These are phyloP conservation scores for Trididemnum miniatum DNA, from an alignment of 23 tunicate genomes.

Conservation along the genomic window DNA sequence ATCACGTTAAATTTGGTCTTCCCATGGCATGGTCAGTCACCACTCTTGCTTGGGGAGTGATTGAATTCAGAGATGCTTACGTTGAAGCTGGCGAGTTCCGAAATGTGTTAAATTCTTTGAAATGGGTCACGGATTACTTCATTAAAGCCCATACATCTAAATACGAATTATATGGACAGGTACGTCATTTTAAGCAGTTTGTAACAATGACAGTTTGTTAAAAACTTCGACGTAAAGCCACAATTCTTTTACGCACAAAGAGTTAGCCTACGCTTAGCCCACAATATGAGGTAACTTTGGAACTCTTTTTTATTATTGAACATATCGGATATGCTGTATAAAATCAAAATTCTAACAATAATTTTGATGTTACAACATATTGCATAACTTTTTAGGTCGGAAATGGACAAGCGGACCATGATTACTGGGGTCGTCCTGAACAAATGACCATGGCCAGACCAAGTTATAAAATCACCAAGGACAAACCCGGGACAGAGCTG, in stretches of 20 bases:
- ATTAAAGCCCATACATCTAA: conserved; percentile 75
- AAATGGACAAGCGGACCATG: conserved; percentile 68
- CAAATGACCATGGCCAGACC: conserved; percentile 82
- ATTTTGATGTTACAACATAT: no score
- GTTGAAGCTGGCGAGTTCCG: conserved; percentile 50
- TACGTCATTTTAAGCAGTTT: conserved; percentile 12
- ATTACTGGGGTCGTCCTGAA: conserved; percentile 92
- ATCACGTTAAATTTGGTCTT: conserved; percentile 76
- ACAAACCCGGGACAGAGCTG: conserved; percentile 86
- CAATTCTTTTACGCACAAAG: no score
- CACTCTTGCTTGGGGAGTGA: conserved; percentile 87
- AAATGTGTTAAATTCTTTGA: conserved; percentile 35
- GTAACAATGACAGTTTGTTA: no score
- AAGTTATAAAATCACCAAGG: conserved; percentile 69
- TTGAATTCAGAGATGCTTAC: conserved; percentile 69
- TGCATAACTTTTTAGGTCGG: no score
- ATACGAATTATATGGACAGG: conserved; percentile 78
- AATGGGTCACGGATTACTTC: conserved; percentile 78
- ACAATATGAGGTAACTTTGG: no score
- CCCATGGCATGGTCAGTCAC: conserved; percentile 92
- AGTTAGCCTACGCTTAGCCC: no score
- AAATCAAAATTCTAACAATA: no score
- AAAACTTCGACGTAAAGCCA: no score
- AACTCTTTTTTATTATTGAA: no score
- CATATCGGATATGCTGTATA: no score